Evolutionary conservation across 2,888 invertebrate species (phyloP).

Genomic region (Drosophila meridiana): DNA sequence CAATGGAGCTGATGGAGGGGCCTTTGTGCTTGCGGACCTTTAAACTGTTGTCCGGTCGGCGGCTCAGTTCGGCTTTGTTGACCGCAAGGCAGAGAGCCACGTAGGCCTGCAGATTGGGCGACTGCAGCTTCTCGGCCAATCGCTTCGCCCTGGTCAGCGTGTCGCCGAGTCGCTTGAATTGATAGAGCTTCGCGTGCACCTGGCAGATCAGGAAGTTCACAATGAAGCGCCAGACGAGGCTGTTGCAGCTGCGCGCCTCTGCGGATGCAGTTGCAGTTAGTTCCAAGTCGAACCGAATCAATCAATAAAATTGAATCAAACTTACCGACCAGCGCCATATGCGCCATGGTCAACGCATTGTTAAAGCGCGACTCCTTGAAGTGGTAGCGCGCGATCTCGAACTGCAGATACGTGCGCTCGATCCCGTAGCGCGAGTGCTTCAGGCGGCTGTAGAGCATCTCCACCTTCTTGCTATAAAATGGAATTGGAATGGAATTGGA

Average conservation of each 20-base stretch:
- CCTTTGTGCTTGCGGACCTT: neutral
- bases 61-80: slow-evolving; percentile 63
- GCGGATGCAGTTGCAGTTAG: neutral
- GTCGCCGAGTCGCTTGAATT: slow-evolving; percentile 72
- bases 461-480: slow-evolving; percentile 60
- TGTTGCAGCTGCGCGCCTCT: slow-evolving; percentile 72
- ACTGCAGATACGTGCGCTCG: slow-evolving; percentile 74
- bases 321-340: slow-evolving; percentile 67
- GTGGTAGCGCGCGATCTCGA: slow-evolving; percentile 75
- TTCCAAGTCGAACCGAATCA: neutral
- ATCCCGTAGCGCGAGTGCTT: slow-evolving; percentile 71
- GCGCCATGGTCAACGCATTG: slow-evolving; percentile 66
- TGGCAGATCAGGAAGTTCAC: slow-evolving; percentile 73
- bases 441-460: slow-evolving; percentile 69
- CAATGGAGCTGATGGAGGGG: neutral
- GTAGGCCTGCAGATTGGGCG: slow-evolving; percentile 55
- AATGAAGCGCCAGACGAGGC: slow-evolving; percentile 76
- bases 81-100: slow-evolving; percentile 62
- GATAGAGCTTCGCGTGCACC: slow-evolving; percentile 74
- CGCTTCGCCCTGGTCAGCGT: slow-evolving; percentile 60
- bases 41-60: slow-evolving; percentile 1
- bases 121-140: slow-evolving; percentile 58
- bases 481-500: too few relatives aligned
- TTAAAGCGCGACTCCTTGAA: slow-evolving; percentile 71
- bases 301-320: neutral